Percentiles rank a stretch among this genome's conserved stretches.
Conservation (phyloP, 2,113 vertebrate genomes). For the Nerophis lumbriciformis region DNA sequence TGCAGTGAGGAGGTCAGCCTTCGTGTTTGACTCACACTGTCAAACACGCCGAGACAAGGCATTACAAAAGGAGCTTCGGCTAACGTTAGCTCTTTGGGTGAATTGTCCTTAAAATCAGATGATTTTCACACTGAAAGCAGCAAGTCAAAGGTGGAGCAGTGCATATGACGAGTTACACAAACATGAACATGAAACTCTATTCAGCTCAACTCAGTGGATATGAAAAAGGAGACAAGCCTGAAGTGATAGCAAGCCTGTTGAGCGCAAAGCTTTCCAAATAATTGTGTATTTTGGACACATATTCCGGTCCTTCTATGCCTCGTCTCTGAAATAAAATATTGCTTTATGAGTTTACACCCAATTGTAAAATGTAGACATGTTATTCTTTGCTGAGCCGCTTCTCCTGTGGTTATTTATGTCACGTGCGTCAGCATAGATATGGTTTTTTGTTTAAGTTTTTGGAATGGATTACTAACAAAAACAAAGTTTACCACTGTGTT, state of each 20-base stretch:
- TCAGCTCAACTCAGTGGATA: constrained; percentile 28
- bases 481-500: too few species aligned
- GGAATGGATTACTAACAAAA: too few species aligned
- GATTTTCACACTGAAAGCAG: constrained; percentile 24
- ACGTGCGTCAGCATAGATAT: constrained; percentile 20
- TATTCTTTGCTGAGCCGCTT: constrained; percentile 37
- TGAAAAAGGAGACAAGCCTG: constrained; percentile 39
- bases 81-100: constrained; percentile 15
- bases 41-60: constrained; percentile 1
- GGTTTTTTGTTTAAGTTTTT: too few species aligned
- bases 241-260: constrained; percentile 43
- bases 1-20: background rate
- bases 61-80: constrained; percentile 18
- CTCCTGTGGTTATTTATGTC: constrained; percentile 36
- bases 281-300: constrained; percentile 64
- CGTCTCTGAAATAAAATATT: constrained; percentile 46
- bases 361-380: constrained; percentile 54
- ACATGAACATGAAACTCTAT: constrained; percentile 32
- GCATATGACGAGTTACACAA: constrained; percentile 36
- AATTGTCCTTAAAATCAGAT: background rate
- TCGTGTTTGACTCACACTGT: constrained; percentile 1
- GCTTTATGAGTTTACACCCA: constrained; percentile 58
- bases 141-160: constrained; percentile 30
- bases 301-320: constrained; percentile 34
- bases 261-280: constrained; percentile 44